Evolutionary conservation across 2,797 vertebrate species (phyloP), one percentile per base, ranked within the genome.

Genomic region (Hoplostethus atlanticus): DNA sequence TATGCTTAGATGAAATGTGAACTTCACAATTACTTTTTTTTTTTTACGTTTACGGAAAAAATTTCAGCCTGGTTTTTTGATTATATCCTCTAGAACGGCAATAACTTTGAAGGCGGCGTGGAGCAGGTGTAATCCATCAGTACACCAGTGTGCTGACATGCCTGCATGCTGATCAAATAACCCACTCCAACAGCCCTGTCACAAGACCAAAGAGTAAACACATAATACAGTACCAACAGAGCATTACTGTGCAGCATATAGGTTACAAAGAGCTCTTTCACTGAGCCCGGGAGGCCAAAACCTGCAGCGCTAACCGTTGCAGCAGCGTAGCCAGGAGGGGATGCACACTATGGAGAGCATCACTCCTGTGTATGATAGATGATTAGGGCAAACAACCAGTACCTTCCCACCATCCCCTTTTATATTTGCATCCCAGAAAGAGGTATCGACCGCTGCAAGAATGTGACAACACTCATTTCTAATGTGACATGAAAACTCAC

Each of bases 101-200:
- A 65, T 57, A 53, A 77, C 72, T 80, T 72, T 69, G 66, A 72
- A 79, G 72, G 36, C 34, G 38, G 50, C 40, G 56, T 44, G 72
- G 36, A 76, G 65, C 63, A 68, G 82, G 73, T 79, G 81, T 82
- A 89, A 83, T 91, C 81, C 77, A 83, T 90, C 90, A 81, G 77
- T 68, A 46, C 62, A 47, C 66, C 48, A 55, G 64, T 58, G 69
- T 54, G 63, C 59, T 72, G 73, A 80, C 56, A 30, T 48, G 82
- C 55, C 67, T 54, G 62, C 59, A 56, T 51, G 71, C 80, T 81
- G 85, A 86, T 91, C 83, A 80, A 87, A 86, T 90, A 86, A 83
- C 75, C 21, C 69, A 55, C 61, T 59, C 53, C 62, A 70, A 59
- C 70, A 52, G 34, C 59, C 64, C 60, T 25, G 56, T 79, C 74